Base-by-base conservation (phyloP, 2,113 vertebrate species). In the Eurystomus gularis region DNA sequence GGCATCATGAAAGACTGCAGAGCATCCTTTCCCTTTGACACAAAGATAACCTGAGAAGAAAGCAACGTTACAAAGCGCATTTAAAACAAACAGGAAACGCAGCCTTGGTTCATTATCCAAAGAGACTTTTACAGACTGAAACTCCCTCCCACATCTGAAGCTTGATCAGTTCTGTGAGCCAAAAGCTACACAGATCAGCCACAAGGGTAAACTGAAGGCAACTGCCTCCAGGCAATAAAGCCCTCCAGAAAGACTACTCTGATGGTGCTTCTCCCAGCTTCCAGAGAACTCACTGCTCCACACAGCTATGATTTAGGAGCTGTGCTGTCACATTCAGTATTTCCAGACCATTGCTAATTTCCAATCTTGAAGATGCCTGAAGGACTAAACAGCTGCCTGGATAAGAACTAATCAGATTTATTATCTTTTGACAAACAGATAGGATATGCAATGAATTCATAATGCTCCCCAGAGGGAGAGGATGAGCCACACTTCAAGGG, bases 1-100 rank as follows among this genome's bases (percentile, higher is more conserved):
- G 99, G 99, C 99, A 99, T 99, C 99, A 99, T 98, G 44, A 99
- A 99, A 14, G 99, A 99, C 97, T 98, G 98, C 98, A 99, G 98
- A 10, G 98, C 93, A 57, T 99, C 99, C 66, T 97, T 98, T 14
- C 98, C 99, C 98, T 99, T 99, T 1, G 99, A 98, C 94, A 99
- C 88, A 93, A 99, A 99, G 95, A 99, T 99, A 94, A 99, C 97
- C 99, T 99, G 96, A 25, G 52, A 75, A 64, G 73, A 82, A 76
- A 95, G 81, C 6, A 85, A 76, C 28, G 5, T 94, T 18, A 82
- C 18, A 31, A 31, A 40, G 37, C 3, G 15, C 35, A 13, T 25
- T 64, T 29, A 85, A 48, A 91, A 25, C 65, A 65, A 88, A 54
- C 46, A 86, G 71, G 80, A 85, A 81, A 55, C 71, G 62, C 51